Evolutionary conservation across 1,140 invertebrate genomes (phyloP), one percentile per base, ranked within the genome.

Genomic region (Orussus abietinus): DNA sequence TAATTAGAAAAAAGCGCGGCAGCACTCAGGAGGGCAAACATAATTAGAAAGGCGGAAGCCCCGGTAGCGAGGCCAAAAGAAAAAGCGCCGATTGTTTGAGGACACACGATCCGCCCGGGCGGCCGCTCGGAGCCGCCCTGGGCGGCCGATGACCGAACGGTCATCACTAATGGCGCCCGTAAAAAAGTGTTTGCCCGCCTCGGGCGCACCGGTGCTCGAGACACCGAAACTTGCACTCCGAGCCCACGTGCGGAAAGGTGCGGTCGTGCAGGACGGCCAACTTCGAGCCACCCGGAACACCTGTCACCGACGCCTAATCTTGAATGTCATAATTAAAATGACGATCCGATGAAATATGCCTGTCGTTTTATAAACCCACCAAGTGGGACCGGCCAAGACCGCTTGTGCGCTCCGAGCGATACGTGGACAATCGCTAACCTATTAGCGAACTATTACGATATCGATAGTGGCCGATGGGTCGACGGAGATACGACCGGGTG

Each of bases 21-120:
- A 51, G 58, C 55, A 66, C 63, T 63, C 59, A 61, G 51, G 36
- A 54, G 35, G 29, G 59, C 44, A 68, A 68, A 68, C 59, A 65
- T 66, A 65, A 65, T 64, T 66, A 66, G 60, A 57, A n/a, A 52
- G 55, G 48, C 41, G 38, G 9, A 19, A 19, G 34, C 9, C n/a
- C n/a, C n/a, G n/a, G 52, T 57, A 38, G 45, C 31, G 42, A 34
- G 20, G 35, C 52, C 55, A 55, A 62, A 60, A 66, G 56, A 65
- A 65, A 62, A 62, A 63, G 50, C 55, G 50, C 59, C 45, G 47
- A 64, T 57, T 68, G 64, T 68, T 66, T 66, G 64, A 66, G 57
- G 64, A 68, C 57, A 66, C 51, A 51, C 52, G 62, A 68, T 68
- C 59, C 47, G 42, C 42, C 54, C 12, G 20, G 32, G 21, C 38